phyloP scores from a whole-genome alignment of 2,797 vertebrate genomes.

The Darevskia mixta region DNA sequence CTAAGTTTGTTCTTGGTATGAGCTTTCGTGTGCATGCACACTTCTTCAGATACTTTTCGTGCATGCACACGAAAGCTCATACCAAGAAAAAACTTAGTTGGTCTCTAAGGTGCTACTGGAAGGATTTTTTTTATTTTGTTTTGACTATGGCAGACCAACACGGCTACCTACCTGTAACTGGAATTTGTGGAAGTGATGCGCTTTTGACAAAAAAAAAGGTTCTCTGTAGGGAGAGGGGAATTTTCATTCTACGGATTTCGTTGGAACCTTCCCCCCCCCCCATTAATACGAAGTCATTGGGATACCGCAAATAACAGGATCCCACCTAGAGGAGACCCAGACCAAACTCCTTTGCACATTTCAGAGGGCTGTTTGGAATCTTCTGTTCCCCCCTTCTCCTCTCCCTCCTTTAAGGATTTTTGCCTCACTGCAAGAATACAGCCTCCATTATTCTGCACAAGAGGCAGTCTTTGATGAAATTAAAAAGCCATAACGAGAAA shows the following conservation, averaged over 20 bases:
- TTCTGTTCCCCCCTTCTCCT: neutral
- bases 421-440: slow-evolving; percentile 46
- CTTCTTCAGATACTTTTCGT: too few species aligned
- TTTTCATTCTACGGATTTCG: neutral
- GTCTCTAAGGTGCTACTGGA: too few species aligned
- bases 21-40: too few species aligned
- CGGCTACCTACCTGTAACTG: too few species aligned
- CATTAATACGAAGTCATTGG: neutral
- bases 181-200: neutral
- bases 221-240: too few species aligned
- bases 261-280: neutral
- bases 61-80: too few species aligned
- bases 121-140: too few species aligned
- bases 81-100: too few species aligned
- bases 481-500: slow-evolving; percentile 56
- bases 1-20: too few species aligned
- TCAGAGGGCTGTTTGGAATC: neutral
- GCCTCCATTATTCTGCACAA: slow-evolving; percentile 24
- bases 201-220: neutral
- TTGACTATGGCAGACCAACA: too few species aligned
- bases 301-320: neutral
- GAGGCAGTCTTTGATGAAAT: slow-evolving; percentile 51
- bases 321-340: neutral
- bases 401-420: slow-evolving; percentile 13
- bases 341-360: neutral